Evolutionary conservation across 1,140 invertebrate species (phyloP), one percentile per base, ranked within the genome.

Genomic region (Ladona fulva): DNA sequence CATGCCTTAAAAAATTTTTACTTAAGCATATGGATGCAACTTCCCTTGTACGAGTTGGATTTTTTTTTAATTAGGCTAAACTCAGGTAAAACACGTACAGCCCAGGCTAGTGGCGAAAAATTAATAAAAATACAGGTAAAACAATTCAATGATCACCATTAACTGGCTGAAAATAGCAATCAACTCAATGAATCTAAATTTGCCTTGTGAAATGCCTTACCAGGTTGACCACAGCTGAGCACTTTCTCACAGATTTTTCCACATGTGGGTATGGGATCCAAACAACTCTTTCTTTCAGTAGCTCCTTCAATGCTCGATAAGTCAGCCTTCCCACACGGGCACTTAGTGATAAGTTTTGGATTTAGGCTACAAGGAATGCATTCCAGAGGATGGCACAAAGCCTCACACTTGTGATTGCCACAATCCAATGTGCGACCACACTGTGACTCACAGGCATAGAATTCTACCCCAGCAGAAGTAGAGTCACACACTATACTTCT

Each of bases 251-350:
- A 99, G 24, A 85, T 84, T 78, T 93, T 90, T 25, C 90, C 90
- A 86, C 97, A 99, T 24, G 91, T 89, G 0, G 96, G 95, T 80
- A 99, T 89, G 0, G 93, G 90, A 85, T 98, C 96, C 8, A 91
- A 86, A 83, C 97, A 99, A 14, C 87, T 89, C 52, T 85, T 88
- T 79, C 92, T 87, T 86, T 81, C 0, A 83, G 84, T 16, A 83
- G 79, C 52, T 81, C 82, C 77, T 81, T 85, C 24, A 86, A 82
- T 81, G 84, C 86, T 79, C 84, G 85, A 19, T 12, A 66, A 22
- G 78, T 83, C 81, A 8, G 89, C 93, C 84, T 95, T 91, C 0
- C 93, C 95, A 85, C 97, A 99, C 0, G 91, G 93, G 84, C 97
- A 99, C n/a, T 87, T 88, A 10, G 85, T 90, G 12, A 97, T 79